Conservation (phyloP, 2,797 vertebrate species). For the Fistularia tabacaria region DNA sequence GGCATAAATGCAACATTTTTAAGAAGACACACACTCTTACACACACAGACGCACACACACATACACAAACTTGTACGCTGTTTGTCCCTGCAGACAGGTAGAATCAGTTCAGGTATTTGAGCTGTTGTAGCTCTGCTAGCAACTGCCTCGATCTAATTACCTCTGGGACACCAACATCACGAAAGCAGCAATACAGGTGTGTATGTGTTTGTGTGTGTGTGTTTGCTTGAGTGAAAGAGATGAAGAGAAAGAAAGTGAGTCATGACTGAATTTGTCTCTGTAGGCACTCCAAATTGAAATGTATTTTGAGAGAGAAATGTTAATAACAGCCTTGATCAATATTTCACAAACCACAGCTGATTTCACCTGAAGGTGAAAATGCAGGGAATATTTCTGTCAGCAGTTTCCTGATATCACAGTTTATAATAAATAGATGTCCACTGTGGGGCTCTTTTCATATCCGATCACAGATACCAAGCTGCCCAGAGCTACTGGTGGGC, state of each 20-base stretch:
- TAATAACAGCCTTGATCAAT: constrained; percentile 59
- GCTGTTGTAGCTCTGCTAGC: constrained; percentile 63
- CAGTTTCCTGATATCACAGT: constrained; percentile 19
- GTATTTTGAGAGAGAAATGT: constrained; percentile 41
- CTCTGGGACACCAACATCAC: constrained; percentile 60
- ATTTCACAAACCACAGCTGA: constrained; percentile 51
- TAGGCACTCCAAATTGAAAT: constrained; percentile 47
- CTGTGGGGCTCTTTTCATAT: neutral
- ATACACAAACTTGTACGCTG: constrained; percentile 1
- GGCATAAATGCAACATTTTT: constrained; percentile 1
- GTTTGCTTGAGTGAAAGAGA: neutral
- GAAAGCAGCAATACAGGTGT: constrained; percentile 48
- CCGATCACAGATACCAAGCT: too few species aligned
- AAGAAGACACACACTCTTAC: neutral
- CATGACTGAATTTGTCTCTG: constrained; percentile 41
- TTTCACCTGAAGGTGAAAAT: constrained; percentile 27
- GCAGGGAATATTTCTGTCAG: constrained; percentile 21
- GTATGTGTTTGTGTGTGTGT: constrained; percentile 14
- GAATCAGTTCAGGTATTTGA: constrained; percentile 60
- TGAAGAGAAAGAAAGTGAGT: constrained; percentile 21
- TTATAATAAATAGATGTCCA: constrained; percentile 29
- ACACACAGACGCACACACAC: constrained; percentile 3
- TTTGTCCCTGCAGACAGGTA: constrained; percentile 48
- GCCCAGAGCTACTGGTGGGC: too few species aligned
- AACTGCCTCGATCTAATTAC: constrained; percentile 65